phyloP scores from a whole-genome alignment of 2,797 vertebrate genomes.

The Lacerta agilis region DNA sequence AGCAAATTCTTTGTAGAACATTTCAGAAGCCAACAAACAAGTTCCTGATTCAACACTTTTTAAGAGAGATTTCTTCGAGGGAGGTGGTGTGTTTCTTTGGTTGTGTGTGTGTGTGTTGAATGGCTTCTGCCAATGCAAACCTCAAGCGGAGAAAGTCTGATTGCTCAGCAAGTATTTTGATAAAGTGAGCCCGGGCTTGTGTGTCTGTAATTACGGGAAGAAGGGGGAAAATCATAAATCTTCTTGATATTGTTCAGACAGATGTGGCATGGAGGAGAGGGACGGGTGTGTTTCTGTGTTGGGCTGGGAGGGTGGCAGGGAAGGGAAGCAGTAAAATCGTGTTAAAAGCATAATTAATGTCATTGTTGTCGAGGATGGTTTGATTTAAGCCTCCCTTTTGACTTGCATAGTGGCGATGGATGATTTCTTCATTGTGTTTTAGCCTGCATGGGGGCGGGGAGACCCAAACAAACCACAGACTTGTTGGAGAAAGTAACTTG shows the following conservation, averaged over 20 bases:
- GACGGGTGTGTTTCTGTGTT: neutral
- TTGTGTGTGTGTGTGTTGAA: slow-evolving; percentile 60
- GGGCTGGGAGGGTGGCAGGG: slow-evolving; percentile 49
- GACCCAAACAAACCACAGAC: slow-evolving; percentile 11
- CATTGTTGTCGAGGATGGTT: slow-evolving; percentile 80
- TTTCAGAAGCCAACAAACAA: slow-evolving; percentile 66
- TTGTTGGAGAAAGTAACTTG: slow-evolving; percentile 42
- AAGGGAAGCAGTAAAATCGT: slow-evolving; percentile 79
- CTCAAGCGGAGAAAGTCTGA: slow-evolving; percentile 77
- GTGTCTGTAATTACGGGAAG: slow-evolving; percentile 86
- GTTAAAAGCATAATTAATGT: slow-evolving; percentile 87
- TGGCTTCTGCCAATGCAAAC: slow-evolving; percentile 83
- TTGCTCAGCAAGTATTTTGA: slow-evolving; percentile 89
- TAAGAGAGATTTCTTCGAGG: slow-evolving; percentile 1
- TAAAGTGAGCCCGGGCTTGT: slow-evolving; percentile 78
- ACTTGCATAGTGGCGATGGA: slow-evolving; percentile 76
- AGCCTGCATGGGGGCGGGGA: neutral
- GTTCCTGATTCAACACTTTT: slow-evolving; percentile 80
- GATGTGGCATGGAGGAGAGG: slow-evolving; percentile 79
- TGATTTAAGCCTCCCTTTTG: slow-evolving; percentile 82
- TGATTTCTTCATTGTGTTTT: slow-evolving; percentile 77
- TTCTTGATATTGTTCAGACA: slow-evolving; percentile 86
- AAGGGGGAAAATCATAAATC: slow-evolving; percentile 79
- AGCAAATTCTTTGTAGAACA: slow-evolving; percentile 73
- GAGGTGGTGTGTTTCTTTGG: too few relatives aligned